These are phyloP conservation scores for Cichlasoma orientale DNA, from an alignment of 2,797 vertebrate species.

Conservation along the genomic window DNA sequence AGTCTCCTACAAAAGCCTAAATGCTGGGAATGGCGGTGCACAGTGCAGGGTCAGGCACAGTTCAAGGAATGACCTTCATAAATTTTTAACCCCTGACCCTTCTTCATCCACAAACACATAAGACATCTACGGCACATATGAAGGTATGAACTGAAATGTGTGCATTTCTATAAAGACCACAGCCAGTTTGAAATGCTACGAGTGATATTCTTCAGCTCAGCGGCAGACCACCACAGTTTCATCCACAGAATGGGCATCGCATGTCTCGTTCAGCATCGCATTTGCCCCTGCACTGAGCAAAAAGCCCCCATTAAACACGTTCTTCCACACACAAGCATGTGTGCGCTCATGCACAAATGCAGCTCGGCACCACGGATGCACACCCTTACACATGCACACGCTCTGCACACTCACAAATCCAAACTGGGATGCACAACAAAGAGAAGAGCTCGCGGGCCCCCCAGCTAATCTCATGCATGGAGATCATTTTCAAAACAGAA, in stretches of 20 bases:
- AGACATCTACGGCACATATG: background rate
- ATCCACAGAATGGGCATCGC: slow-evolving; percentile 35
- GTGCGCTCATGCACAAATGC: slow-evolving; percentile 12
- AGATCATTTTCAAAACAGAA: slow-evolving; percentile 79
- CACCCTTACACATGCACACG: background rate
- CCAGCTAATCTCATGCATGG: slow-evolving; percentile 72
- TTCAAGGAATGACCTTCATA: slow-evolving; percentile 33
- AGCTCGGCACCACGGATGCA: slow-evolving; percentile 17
- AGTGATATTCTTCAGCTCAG: slow-evolving; percentile 41
- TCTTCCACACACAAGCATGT: slow-evolving; percentile 5
- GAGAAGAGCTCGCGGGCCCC: slow-evolving; percentile 54
- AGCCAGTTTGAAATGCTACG: slow-evolving; percentile 39
- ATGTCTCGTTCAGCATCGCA: slow-evolving; percentile 42
- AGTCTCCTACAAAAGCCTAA: background rate
- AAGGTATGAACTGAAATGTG: background rate
- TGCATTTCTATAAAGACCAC: slow-evolving; percentile 24
- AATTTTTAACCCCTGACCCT: slow-evolving; percentile 28
- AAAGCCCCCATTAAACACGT: slow-evolving; percentile 30
- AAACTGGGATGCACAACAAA: slow-evolving; percentile 69
- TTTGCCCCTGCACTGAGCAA: slow-evolving; percentile 36
- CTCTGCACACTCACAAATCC: slow-evolving; percentile 39
- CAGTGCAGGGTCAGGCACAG: slow-evolving; percentile 21
- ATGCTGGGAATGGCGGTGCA: background rate
- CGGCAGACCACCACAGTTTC: slow-evolving; percentile 25
- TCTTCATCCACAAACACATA: background rate